Conservation (phyloP, 2,113 vertebrate genomes). For the Poeciliopsis prolifica region DNA sequence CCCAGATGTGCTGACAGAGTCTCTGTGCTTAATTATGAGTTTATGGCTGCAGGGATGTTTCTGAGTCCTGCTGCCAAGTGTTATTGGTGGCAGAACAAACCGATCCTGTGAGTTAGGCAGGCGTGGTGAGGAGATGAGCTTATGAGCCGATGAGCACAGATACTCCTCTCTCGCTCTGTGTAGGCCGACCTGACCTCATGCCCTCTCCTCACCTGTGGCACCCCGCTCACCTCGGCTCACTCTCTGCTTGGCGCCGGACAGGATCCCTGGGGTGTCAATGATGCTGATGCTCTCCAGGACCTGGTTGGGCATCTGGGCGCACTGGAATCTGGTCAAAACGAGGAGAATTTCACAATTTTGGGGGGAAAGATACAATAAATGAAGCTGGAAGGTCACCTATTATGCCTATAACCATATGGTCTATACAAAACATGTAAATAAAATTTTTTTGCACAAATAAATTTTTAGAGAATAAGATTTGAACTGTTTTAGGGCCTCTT, state of each 20-base stretch:
- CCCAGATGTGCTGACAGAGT: constrained; percentile 45
- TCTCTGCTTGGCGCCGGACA: constrained; percentile 90
- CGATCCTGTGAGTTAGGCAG: constrained; percentile 66
- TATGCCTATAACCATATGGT: no score
- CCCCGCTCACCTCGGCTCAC: constrained; percentile 87
- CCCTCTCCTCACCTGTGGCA: constrained; percentile 70
- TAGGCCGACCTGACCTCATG: constrained; percentile 29
- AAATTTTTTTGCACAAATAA: no score
- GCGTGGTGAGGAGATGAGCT: constrained; percentile 59
- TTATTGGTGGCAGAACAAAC: constrained; percentile 51
- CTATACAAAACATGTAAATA: no score
- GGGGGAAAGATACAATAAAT: background rate
- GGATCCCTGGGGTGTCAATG: constrained; percentile 89
- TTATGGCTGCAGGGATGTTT: constrained; percentile 35
- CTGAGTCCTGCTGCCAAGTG: constrained; percentile 40
- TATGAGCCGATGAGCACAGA: constrained; percentile 45
- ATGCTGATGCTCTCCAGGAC: constrained; percentile 93
- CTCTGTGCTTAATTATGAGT: constrained; percentile 30
- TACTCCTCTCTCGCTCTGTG: background rate
- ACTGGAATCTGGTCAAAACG: constrained; percentile 83
- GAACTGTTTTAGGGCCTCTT: no score
- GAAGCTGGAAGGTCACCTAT: constrained; percentile 4
- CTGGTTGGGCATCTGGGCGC: constrained; percentile 89
- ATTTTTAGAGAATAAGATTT: no score
- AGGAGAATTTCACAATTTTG: no score